These are phyloP conservation scores for Oreochromis grahami DNA, from an alignment of 2,797 vertebrate genomes.

Conservation along the genomic window DNA sequence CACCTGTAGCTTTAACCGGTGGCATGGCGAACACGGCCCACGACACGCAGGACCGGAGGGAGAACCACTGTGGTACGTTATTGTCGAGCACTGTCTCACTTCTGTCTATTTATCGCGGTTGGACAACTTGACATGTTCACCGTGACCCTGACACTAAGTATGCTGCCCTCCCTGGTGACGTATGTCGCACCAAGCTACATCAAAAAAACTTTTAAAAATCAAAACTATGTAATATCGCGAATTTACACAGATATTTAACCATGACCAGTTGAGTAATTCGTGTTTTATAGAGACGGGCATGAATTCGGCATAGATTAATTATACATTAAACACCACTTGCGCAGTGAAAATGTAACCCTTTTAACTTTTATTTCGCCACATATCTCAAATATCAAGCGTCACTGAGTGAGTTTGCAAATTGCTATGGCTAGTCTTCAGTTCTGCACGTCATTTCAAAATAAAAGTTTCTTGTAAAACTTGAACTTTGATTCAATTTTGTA, in stretches of 20 bases:
- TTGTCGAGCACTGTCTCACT: not conserved
- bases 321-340: accelerated
- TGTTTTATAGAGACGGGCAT: not conserved
- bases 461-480: not conserved
- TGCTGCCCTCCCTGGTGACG: not conserved
- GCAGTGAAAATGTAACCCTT: not conserved
- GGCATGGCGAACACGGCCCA: conserved; percentile 66
- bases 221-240: accelerated
- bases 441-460: not conserved
- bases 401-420: not conserved
- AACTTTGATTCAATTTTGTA: not conserved
- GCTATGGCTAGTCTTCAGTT: not conserved
- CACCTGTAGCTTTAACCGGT: conserved; percentile 69
- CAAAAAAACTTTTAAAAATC: not conserved
- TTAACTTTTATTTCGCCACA: not conserved
- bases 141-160: not conserved
- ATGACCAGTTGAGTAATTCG: accelerated
- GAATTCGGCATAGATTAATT: not conserved
- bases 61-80: conserved; percentile 43
- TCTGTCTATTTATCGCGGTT: not conserved
- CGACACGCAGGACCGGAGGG: conserved; percentile 23
- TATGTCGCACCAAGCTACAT: not conserved
- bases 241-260: accelerated
- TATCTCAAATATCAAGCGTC: not conserved
- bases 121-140: not conserved